Percentiles rank a stretch among this genome's conserved stretches.
Evolutionary conservation across 2,797 vertebrate species (phyloP).

Genomic region (Apogon talboti): DNA sequence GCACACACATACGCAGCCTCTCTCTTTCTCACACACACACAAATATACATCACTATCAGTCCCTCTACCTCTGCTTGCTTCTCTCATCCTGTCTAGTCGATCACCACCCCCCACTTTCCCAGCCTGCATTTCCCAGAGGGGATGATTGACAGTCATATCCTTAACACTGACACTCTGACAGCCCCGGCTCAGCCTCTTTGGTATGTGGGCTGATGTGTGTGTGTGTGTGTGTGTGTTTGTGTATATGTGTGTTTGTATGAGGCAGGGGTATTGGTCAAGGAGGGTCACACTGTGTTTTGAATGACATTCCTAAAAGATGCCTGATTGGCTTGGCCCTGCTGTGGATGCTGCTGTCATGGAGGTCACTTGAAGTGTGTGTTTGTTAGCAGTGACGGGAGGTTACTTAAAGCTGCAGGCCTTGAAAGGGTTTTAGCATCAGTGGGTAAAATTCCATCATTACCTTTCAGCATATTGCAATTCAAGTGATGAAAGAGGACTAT

Average conservation of each 20-base stretch:
- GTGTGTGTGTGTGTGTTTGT: conserved; percentile 33
- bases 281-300: conserved; percentile 64
- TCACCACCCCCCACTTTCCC: conserved; percentile 28
- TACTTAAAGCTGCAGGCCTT: no score
- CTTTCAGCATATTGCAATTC: no score
- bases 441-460: no score
- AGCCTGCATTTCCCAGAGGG: conserved; percentile 62
- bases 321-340: conserved; percentile 39
- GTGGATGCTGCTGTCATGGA: conserved; percentile 28
- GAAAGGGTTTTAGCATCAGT: no score
- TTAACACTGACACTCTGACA: conserved; percentile 72
- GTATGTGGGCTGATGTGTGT: conserved; percentile 50
- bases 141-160: conserved; percentile 79
- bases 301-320: conserved; percentile 60
- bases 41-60: conserved; percentile 55
- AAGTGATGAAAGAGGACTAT: no score
- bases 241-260: conserved; percentile 16
- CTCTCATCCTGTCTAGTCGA: conserved; percentile 52
- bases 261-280: conserved; percentile 56
- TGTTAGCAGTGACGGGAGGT: neutral
- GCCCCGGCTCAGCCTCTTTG: conserved; percentile 62
- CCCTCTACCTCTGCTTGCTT: conserved; percentile 42
- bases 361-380: neutral
- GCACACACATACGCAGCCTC: conserved; percentile 3
- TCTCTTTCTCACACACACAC: conserved; percentile 26